Percentiles rank a stretch among this genome's conserved stretches.
phyloP scores from a whole-genome alignment of 1,140 invertebrate genomes.

The Marisa cornuarietis region DNA sequence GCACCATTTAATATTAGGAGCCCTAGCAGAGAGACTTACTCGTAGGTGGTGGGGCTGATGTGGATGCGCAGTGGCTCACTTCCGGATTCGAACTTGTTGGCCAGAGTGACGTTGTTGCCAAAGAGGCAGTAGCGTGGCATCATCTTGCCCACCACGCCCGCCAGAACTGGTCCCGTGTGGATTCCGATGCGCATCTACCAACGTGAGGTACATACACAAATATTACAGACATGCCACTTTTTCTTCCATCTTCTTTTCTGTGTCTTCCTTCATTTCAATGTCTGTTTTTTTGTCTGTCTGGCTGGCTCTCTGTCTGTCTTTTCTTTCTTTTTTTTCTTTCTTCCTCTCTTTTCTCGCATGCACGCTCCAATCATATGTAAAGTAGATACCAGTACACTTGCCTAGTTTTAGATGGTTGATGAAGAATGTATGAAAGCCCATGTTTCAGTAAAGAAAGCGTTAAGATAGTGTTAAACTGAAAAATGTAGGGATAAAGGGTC shows the following conservation, averaged over 20 bases:
- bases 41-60: slow-evolving; percentile 89
- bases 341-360: background rate
- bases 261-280: background rate
- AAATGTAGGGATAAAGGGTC: too few species aligned
- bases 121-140: slow-evolving; percentile 66
- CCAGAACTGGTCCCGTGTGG: slow-evolving; percentile 69
- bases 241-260: too few species aligned
- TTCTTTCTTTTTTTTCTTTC: background rate
- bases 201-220: slow-evolving; percentile 17
- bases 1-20: too few species aligned
- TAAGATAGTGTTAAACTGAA: too few species aligned
- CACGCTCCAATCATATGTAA: background rate
- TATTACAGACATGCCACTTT: background rate
- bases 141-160: slow-evolving; percentile 62
- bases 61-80: slow-evolving; percentile 91
- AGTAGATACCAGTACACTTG: background rate
- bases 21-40: slow-evolving; percentile 72
- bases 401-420: too few species aligned
- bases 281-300: background rate
- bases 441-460: too few species aligned
- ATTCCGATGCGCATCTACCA: slow-evolving; percentile 92
- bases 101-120: slow-evolving; percentile 84
- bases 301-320: background rate
- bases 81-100: slow-evolving; percentile 93
- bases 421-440: too few species aligned